These are phyloP conservation scores for Daktulosphaira vitifoliae DNA, from an alignment of 1,140 invertebrate genomes.

Conservation along the genomic window DNA sequence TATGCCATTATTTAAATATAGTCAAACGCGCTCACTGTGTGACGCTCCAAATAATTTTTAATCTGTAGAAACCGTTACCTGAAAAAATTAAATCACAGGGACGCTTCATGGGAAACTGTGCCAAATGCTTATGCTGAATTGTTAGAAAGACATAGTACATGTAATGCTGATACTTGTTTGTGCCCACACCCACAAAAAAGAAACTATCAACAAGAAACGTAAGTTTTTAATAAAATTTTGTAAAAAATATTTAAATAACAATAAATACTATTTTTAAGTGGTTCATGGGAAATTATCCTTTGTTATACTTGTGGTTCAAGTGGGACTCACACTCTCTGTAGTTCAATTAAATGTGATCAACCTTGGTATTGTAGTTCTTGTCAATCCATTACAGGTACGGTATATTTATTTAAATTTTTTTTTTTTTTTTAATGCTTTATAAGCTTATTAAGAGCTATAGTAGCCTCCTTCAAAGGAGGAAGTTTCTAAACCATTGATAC, in stretches of 20 bases:
- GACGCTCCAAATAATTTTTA: no score
- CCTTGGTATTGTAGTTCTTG: background rate
- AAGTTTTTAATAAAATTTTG: slow-evolving; percentile 39
- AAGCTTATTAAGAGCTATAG: no score
- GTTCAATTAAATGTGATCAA: slow-evolving; percentile 40
- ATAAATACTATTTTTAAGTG: slow-evolving; percentile 40
- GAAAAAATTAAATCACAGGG: slow-evolving; percentile 44
- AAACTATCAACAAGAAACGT: slow-evolving; percentile 46
- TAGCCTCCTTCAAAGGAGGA: no score
- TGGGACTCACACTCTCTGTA: slow-evolving; percentile 50
- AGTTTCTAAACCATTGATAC: no score
- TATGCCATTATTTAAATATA: no score
- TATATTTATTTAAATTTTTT: background rate
- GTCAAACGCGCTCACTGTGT: no score
- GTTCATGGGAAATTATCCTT: slow-evolving; percentile 50
- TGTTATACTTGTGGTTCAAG: slow-evolving; percentile 52
- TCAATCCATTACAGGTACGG: background rate
- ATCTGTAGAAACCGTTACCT: background rate
- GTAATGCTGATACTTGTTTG: slow-evolving; percentile 50
- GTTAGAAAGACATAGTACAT: slow-evolving; percentile 49
- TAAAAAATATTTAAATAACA: background rate
- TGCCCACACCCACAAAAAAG: slow-evolving; percentile 51
- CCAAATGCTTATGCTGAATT: slow-evolving; percentile 56
- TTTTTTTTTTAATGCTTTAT: no score
- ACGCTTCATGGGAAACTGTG: slow-evolving; percentile 60